A percentile compares a stretch with the other conserved stretches of the same genome.
phyloP scores from a whole-genome alignment of 2,797 vertebrate species.

The Epinephelus malabaricus region DNA sequence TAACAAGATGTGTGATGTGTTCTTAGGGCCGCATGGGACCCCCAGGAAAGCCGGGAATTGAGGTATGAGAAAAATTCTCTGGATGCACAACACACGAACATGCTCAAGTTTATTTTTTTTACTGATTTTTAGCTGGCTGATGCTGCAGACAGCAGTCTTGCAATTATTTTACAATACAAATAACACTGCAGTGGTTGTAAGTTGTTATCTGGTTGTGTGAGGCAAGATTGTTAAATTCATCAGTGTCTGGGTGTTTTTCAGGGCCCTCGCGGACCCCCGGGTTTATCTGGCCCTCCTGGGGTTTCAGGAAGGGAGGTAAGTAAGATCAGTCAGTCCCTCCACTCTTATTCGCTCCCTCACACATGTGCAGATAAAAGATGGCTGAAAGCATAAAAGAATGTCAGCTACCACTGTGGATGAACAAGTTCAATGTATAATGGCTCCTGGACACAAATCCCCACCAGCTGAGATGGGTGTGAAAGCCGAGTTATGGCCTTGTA shows the following conservation, averaged over 20 bases:
- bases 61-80: slow-evolving; percentile 84
- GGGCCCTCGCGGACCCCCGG: slow-evolving; percentile 92
- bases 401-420: slow-evolving; percentile 58
- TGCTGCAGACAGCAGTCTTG: neutral
- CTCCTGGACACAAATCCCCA: slow-evolving; percentile 61
- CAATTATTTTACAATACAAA: slow-evolving; percentile 29
- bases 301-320: slow-evolving; percentile 83
- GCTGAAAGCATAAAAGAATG: slow-evolving; percentile 50
- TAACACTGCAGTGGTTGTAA: slow-evolving; percentile 5
- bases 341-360: slow-evolving; percentile 30
- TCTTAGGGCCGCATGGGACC: slow-evolving; percentile 91
- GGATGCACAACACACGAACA: slow-evolving; percentile 46
- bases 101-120: slow-evolving; percentile 28
- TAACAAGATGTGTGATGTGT: slow-evolving; percentile 82
- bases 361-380: slow-evolving; percentile 51
- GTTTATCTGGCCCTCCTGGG: slow-evolving; percentile 90
- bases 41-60: slow-evolving; percentile 90
- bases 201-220: neutral
- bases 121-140: slow-evolving; percentile 8
- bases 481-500: slow-evolving; percentile 29
- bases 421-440: slow-evolving; percentile 50
- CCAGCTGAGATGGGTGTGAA: slow-evolving; percentile 61
- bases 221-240: slow-evolving; percentile 20
- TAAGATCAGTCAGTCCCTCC: slow-evolving; percentile 27
- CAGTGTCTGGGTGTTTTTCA: slow-evolving; percentile 66